Evolutionary conservation across 92 coral and sea anemone genomes (phyloP), one percentile per base, ranked within the genome.

Genomic region (Umimayanthus kanabou): DNA sequence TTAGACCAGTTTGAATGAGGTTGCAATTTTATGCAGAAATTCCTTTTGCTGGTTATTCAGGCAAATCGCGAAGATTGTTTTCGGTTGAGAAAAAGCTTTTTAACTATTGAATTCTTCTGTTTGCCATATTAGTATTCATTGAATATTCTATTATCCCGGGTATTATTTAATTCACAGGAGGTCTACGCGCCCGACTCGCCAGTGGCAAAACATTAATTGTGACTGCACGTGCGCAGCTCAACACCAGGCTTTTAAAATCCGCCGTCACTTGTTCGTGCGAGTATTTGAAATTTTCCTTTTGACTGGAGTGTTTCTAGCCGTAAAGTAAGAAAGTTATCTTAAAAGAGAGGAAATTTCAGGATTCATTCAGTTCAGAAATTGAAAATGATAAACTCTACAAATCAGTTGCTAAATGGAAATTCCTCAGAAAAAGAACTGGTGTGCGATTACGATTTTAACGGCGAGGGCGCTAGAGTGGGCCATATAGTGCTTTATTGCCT

Each of bases 141-240:
- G 30, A 57, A 6, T 2, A 55, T 53, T 20, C 50, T 40, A 80
- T 57, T n/a, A n/a, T n/a, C n/a, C n/a, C n/a, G n/a, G n/a, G n/a
- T n/a, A n/a, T n/a, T 80, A 43, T 39, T 30, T 30, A 29, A 18
- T 18, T 55, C 70, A 55, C 64, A 71, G 87, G 87, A 43, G 87
- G 30, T 70, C 76, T 0, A 0, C 64, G 28, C 42, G 82, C 70
- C 69, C 45, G 85, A 18, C 67, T 67, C 4, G 66, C 78, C 43
- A 83, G 28, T 83, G 64, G 77, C 58, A 69, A 70, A 29, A 45
- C 14, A 83, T 70, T 83, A 83, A 83, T 83, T 71, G 45, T 33
- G 13, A 47, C 26, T 5, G 67, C 87, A 83, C 67, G 87, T 70
- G 87, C 16, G 43, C 49, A 67, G 26, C 25, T 65, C 3, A 81